Base-by-base conservation (phyloP, 2,797 vertebrate species). In the Malacoctenus gilli region DNA sequence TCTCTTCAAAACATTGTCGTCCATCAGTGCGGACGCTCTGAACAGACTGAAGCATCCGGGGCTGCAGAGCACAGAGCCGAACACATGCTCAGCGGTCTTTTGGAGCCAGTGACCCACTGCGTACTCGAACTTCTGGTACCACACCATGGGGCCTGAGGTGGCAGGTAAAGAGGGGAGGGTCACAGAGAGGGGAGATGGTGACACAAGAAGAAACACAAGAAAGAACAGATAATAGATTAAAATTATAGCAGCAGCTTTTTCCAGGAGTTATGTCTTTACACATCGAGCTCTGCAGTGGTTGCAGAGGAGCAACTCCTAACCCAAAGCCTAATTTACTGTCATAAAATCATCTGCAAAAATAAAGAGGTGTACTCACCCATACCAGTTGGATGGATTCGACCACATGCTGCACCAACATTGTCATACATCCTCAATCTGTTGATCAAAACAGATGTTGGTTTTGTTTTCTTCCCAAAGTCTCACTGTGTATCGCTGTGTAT, bases 71-170 rank as follows among this genome's bases (percentile, higher is more conserved):
- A 94, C 93, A 0, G 90, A 93, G 9, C 93, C 93, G 53, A 94
- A 91, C 51, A 94, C 92, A 3, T 94, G 92, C 54, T 94, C 93
- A 1, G 93, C 82, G 3, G 93, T 93, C 77, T 94, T 94, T 75
- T 93, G 92, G 0, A 94, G 88, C 93, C 93, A 94, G 66, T 94
- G 93, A 20, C 92, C 92, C 4, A 94, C 91, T 14, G 93, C 92
- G 30, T 94, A 93, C 67, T 94, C 93, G 77, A 94, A 94, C 85
- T 94, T 94, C 85, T 94, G 93, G 75, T 94, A 94, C 93, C 93
- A 94, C 47, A 94, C 91, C 92, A 94, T 92, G 5, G 93, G 93
- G 56, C 93, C 93, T 94, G 67, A 22, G 2, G 16, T 4, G 31
- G 7, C 1, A 51, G 31, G 19, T n/a, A 12, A 15, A 42, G 8